Base-by-base conservation (phyloP, 2,113 vertebrate species). In the Kryptolebias marmoratus region DNA sequence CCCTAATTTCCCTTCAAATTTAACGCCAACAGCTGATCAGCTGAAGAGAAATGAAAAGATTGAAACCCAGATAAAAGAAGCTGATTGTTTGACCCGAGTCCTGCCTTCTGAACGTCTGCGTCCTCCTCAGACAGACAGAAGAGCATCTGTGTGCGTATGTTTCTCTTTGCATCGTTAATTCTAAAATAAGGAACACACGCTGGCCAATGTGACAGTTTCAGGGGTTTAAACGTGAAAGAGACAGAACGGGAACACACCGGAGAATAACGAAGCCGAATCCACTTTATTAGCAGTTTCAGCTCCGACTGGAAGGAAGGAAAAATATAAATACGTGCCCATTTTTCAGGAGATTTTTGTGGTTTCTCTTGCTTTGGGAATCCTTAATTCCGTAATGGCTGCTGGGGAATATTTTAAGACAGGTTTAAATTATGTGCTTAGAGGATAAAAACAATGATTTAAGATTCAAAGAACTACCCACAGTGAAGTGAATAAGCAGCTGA, bases 131-230 rank as follows among this genome's bases (percentile, higher is more conserved):
- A 64, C 60, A 31, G 54, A 65, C 61, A 68, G 56, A 62, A 71
- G 63, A 47, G 44, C 64, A 75, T 60, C n/a, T 44, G 36, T 12
- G 39, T 61, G 58, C 27, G 50, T 52, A 18, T 78, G 78, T 90
- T 89, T 88, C 66, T 66, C 80, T 86, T 84, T 88, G 77, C 81
- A 87, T 82, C 73, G 84, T 82, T 90, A 88, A 90, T 84, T 90
- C 76, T 89, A 82, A 90, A 92, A 89, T 85, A 91, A 88, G 89
- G 73, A 89, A 82, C 82, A 80, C 79, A 63, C 85, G 88, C 80
- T 77, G 50, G 71, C 80, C 73, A 88, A 85, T 71, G 63, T 68
- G 73, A 81, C 71, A 78, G 81, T 89, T 89, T 78, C 67, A 80
- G 68, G 49, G 60, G 55, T 88, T 79, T 87, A 81, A 76, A 83